Evolutionary conservation across 2,888 invertebrate species (phyloP).

Genomic region (Mellilla xanthometata): DNA sequence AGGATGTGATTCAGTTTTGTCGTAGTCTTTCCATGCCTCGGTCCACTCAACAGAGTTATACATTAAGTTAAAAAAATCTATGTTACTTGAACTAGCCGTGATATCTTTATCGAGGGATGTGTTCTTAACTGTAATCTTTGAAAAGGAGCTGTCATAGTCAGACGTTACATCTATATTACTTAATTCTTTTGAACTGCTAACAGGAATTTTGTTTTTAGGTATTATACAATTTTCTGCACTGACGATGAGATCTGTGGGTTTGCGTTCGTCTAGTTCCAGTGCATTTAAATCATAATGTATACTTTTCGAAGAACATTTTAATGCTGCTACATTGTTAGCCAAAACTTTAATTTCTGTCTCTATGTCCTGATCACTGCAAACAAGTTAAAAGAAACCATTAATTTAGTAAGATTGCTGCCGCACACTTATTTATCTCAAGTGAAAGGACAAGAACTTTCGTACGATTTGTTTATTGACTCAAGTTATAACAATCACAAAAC

Average conservation of each 20-base stretch:
- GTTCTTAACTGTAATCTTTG: constrained; percentile 29
- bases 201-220: constrained; percentile 41
- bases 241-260: constrained; percentile 27
- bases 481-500: no score
- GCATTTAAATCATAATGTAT: constrained; percentile 34
- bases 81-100: constrained; percentile 53
- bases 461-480: no score
- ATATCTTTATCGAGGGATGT: constrained; percentile 53
- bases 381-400: not conserved
- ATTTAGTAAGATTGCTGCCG: no score
- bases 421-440: no score
- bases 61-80: constrained; percentile 42
- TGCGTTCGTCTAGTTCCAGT: constrained; percentile 37
- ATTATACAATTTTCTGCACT: constrained; percentile 32
- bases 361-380: not conserved
- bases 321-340: not conserved
- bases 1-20: not conserved
- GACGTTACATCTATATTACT: constrained; percentile 40
- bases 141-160: constrained; percentile 43
- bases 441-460: no score
- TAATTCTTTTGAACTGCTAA: constrained; percentile 45
- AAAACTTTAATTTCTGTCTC: constrained; percentile 3
- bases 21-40: constrained; percentile 9
- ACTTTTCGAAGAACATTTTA: constrained; percentile 3
- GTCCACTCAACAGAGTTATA: constrained; percentile 16